A percentile compares a stretch with the other conserved stretches of the same genome.
phyloP scores from a whole-genome alignment of 2,113 vertebrate species.

The Penelope pileata region DNA sequence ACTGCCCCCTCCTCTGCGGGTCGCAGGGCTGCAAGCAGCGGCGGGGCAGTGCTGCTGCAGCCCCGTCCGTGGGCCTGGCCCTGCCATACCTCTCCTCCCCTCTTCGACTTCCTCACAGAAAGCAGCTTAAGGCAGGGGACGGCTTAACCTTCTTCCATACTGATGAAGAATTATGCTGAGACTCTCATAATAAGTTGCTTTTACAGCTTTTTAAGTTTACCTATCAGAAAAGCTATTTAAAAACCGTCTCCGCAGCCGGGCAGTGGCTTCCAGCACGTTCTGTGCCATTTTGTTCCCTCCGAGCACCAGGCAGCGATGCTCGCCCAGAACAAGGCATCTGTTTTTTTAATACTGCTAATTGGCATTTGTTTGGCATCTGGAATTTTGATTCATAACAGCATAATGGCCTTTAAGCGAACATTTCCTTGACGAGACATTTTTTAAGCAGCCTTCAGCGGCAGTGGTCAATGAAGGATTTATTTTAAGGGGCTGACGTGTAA shows the following conservation, averaged over 20 bases:
- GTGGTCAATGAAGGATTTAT: not conserved
- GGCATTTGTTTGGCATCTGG: slow-evolving; percentile 63
- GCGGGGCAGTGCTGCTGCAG: not conserved
- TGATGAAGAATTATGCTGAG: slow-evolving; percentile 62
- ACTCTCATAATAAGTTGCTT: slow-evolving; percentile 58
- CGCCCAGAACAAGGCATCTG: slow-evolving; percentile 45
- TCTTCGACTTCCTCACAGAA: slow-evolving; percentile 22
- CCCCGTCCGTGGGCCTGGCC: not conserved
- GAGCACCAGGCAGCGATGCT: slow-evolving; percentile 11
- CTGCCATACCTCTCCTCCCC: not conserved
- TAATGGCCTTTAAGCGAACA: slow-evolving; percentile 33
- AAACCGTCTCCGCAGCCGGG: slow-evolving; percentile 53
- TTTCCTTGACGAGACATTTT: slow-evolving; percentile 7
- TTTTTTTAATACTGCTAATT: slow-evolving; percentile 62
- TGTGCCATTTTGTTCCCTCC: slow-evolving; percentile 8
- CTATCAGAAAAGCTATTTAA: slow-evolving; percentile 54
- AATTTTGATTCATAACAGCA: slow-evolving; percentile 62
- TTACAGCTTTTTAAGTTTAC: slow-evolving; percentile 58
- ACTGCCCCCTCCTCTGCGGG: not conserved
- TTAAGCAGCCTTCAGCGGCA: not conserved
- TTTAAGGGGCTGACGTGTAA: not conserved
- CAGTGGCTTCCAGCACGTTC: slow-evolving; percentile 57
- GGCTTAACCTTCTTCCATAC: slow-evolving; percentile 62
- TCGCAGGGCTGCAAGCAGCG: not conserved
- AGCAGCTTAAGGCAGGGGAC: slow-evolving; percentile 62